Conservation (phyloP, 1,140 invertebrate species). For the Pogonomyrmex californicus region DNA sequence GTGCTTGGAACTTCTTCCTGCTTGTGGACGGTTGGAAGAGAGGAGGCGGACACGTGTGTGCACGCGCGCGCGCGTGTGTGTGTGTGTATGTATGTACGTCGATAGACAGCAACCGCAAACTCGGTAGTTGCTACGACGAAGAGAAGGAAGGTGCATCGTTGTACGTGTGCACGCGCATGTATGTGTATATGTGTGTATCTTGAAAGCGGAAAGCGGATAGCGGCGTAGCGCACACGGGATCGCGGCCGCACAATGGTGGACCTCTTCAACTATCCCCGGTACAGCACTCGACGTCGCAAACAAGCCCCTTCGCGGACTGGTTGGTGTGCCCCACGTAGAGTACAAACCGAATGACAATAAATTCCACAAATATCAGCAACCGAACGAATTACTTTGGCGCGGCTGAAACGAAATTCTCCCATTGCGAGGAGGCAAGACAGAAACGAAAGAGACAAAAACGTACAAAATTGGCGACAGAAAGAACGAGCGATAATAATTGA, state of each 20-base stretch:
- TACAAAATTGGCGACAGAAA: not conserved
- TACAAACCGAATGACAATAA: constrained; percentile 69
- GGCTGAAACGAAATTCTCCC: constrained; percentile 47
- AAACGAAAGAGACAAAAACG: not conserved
- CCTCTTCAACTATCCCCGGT: constrained; percentile 73
- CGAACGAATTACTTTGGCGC: constrained; percentile 69
- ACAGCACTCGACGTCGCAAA: constrained; percentile 78
- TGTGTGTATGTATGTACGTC: constrained; percentile 27
- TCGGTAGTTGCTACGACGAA: constrained; percentile 42
- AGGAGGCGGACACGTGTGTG: constrained; percentile 34
- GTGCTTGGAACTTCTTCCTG: constrained; percentile 61
- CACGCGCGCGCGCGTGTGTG: too few species aligned
- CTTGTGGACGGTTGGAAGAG: constrained; percentile 11
- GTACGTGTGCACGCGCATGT: not conserved
- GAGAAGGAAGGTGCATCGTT: constrained; percentile 4
- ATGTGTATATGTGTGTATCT: not conserved
- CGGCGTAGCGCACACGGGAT: constrained; percentile 64
- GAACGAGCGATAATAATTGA: not conserved
- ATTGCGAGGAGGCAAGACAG: not conserved
- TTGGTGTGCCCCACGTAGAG: constrained; percentile 23
- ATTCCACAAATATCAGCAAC: constrained; percentile 76
- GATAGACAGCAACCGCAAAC: constrained; percentile 67
- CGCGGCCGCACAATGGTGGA: constrained; percentile 75
- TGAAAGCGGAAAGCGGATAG: constrained; percentile 73
- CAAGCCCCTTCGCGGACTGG: constrained; percentile 75